Evolutionary conservation across 2,113 vertebrate genomes (phyloP).

Genomic region (Platichthys stellatus): DNA sequence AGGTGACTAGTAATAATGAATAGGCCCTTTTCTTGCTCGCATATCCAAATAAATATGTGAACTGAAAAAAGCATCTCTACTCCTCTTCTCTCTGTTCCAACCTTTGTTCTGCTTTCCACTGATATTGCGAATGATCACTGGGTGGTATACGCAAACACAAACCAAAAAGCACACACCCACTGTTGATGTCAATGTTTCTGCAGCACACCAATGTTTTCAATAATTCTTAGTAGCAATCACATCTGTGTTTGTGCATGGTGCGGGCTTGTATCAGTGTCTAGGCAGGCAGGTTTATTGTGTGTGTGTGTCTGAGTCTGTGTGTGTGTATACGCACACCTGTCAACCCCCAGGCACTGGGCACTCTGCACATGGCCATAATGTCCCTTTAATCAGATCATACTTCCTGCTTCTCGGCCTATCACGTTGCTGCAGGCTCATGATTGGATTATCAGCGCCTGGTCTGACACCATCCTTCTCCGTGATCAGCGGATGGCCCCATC

Average conservation of each 20-base stretch:
- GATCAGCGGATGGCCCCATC: slow-evolving; percentile 79
- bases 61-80: background rate
- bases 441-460: slow-evolving; percentile 86
- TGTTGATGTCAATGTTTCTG: slow-evolving; percentile 25
- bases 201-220: slow-evolving; percentile 30
- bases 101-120: background rate
- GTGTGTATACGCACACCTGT: slow-evolving; percentile 61
- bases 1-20: too few relatives aligned
- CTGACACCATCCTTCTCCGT: slow-evolving; percentile 78
- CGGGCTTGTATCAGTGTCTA: slow-evolving; percentile 51
- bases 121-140: too few relatives aligned
- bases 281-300: slow-evolving; percentile 62
- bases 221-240: slow-evolving; percentile 45
- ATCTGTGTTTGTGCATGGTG: slow-evolving; percentile 45
- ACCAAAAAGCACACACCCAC: slow-evolving; percentile 1
- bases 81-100: background rate
- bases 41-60: background rate
- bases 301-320: background rate
- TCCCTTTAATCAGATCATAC: slow-evolving; percentile 96
- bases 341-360: slow-evolving; percentile 78
- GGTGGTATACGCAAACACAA: background rate
- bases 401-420: slow-evolving; percentile 96
- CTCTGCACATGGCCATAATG: slow-evolving; percentile 94
- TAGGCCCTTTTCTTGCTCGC: background rate
- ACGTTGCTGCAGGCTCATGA: slow-evolving; percentile 93